phyloP scores from a whole-genome alignment of 2,113 vertebrate genomes.

The Catagonus wagneri region DNA sequence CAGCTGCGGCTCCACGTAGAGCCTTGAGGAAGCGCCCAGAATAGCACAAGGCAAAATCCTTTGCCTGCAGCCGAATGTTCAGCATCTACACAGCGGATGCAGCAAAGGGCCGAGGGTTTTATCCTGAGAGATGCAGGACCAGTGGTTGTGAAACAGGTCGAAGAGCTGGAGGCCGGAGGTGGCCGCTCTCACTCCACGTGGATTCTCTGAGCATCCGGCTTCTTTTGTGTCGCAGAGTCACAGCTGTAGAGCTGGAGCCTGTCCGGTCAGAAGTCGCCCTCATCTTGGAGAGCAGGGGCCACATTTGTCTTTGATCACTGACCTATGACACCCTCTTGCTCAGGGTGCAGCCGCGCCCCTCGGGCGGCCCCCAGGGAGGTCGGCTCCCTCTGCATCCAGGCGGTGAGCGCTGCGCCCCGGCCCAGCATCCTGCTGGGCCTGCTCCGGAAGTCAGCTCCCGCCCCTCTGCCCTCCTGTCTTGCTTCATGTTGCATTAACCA shows the following conservation, averaged over 20 bases:
- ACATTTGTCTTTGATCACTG: background rate
- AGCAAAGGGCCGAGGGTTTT: background rate
- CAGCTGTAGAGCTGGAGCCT: background rate
- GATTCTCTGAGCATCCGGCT: background rate
- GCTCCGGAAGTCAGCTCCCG: background rate
- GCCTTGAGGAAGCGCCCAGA: background rate
- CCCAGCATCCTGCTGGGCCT: background rate
- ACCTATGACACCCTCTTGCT: too few relatives aligned
- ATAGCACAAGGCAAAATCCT: accelerated
- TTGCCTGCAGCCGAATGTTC: accelerated
- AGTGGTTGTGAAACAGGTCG: accelerated
- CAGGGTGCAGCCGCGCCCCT: background rate
- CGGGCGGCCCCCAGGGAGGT: background rate
- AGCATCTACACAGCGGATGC: accelerated
- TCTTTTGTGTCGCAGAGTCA: background rate
- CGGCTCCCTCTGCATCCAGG: background rate
- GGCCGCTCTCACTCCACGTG: accelerated
- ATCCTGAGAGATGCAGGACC: background rate
- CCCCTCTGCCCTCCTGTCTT: background rate
- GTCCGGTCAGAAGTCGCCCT: background rate
- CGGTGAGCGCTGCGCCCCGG: background rate
- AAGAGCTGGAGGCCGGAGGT: background rate
- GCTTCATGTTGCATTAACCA: too few relatives aligned
- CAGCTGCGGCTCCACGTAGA: accelerated
- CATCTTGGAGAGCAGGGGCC: background rate